Evolutionary conservation across 2,888 invertebrate species (phyloP).

Genomic region (Siphlonurus alternatus): DNA sequence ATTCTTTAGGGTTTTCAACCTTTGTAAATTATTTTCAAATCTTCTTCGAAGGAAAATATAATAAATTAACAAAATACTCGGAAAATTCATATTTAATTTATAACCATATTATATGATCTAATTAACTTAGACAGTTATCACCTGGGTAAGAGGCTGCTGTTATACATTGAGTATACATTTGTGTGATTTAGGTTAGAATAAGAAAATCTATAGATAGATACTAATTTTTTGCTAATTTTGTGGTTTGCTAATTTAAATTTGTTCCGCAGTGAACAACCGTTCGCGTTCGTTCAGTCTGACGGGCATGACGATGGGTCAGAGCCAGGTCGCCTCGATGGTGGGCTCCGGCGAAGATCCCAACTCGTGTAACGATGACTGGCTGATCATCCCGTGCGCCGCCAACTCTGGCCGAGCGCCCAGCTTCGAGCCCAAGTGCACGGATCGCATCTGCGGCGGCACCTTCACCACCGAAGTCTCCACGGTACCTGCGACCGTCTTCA

Average conservation of each 20-base stretch:
- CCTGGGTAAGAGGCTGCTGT: too few species aligned
- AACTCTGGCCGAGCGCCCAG: constrained; percentile 39
- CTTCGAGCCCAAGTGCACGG: constrained; percentile 48
- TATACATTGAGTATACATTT: too few species aligned
- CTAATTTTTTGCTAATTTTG: too few species aligned
- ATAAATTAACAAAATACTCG: neutral
- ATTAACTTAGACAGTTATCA: too few species aligned
- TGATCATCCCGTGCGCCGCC: constrained; percentile 59
- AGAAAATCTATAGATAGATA: too few species aligned
- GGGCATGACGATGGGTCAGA: constrained; percentile 54
- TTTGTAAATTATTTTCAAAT: too few species aligned
- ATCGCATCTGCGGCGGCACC: constrained; percentile 67
- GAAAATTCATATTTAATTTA: constrained; percentile 1
- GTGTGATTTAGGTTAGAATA: too few species aligned
- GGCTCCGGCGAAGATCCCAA: constrained; percentile 47
- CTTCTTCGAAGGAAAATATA: too few species aligned
- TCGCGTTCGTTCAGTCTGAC: constrained; percentile 58
- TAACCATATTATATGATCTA: too few species aligned
- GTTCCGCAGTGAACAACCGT: constrained; percentile 46
- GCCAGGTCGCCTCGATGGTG: constrained; percentile 45
- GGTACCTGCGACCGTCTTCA: constrained; percentile 47
- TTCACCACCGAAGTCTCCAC: constrained; percentile 57
- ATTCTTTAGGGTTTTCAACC: too few species aligned
- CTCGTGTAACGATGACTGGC: constrained; percentile 60
- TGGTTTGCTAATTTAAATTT: too few species aligned